Base-by-base conservation (phyloP, 2,113 vertebrate genomes). In the Odontesthes bonariensis region DNA sequence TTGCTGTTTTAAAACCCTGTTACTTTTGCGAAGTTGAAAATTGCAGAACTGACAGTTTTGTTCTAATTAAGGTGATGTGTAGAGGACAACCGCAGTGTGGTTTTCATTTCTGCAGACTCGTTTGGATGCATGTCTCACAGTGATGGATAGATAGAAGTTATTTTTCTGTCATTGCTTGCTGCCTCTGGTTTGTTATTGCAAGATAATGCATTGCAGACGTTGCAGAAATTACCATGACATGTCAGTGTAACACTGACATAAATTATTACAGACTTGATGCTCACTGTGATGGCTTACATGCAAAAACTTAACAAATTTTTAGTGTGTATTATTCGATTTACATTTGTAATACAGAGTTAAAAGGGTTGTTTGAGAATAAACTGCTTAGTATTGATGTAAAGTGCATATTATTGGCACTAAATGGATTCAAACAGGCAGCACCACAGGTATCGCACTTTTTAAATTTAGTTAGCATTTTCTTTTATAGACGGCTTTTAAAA, bases 181-280 rank as follows among this genome's bases (percentile, higher is more conserved):
- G 22, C 44, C 54, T 67, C 44, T 27, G 23, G 19, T 60, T 62
- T 69, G 53, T 68, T 77, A 19, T 56, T 32, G 14, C 32, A 47
- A 51, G 23, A 55, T 49, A 52, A 47, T 49, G 33, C 16, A 67
- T 32, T 58, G 19, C 20, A 76, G 53, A 23, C 58, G 31, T 40
- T 35, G 35, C 38, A 51, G 44, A 67, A 66, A 56, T 70, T n/a
- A 65, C 42, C 32, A 38, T 14, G 42, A 22, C 58, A 31, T 56
- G 44, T 52, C 49, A 58, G 40, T 19, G 6, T 35, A 64, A 20
- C 51, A 2, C 12, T 67, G 56, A 63, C 23, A 53, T 64, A 57
- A 72, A 35, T 4, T 32, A 57, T 40, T 54, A n/a, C 46, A 67
- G 46, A 63, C 32, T 27, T 52, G 57, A 47, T 70, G 27, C 33